Evolutionary conservation across 2,113 vertebrate species (phyloP), one percentile per base, ranked within the genome.

Genomic region (Phrynocephalus versicolor): DNA sequence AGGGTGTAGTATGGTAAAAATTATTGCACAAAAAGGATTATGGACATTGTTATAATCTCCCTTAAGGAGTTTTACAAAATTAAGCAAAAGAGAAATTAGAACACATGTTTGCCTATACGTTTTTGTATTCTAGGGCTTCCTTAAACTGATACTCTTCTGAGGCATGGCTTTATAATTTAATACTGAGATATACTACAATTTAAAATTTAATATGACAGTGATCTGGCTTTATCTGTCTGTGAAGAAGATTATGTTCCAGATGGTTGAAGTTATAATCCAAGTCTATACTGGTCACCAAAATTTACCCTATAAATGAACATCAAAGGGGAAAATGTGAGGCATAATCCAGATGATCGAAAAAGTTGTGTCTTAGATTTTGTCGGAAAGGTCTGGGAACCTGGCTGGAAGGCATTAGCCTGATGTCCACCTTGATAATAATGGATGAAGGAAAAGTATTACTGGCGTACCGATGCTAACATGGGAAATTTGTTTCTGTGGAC

Each of bases 191-290:
- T 89, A 93, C 92, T 83, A 94, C 92, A 95, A 91, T 92, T 92
- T 91, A 92, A 87, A 93, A 90, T 93, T 94, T 93, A 94, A 93
- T 94, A 91, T 93, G 91, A 89, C 89, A 92, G 88, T 94, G 90
- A 92, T 90, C 91, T 93, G 90, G 89, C 93, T 94, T 93, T 95
- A 89, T 86, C 93, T 93, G 94, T 94, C 93, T 94, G 91, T 92
- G 93, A 90, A 94, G 92, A 94, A 93, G 93, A 95, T 95, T 95
- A 93, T 90, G 90, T 92, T 92, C 92, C 92, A 94, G 94, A 94
- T 92, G 91, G 91, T 93, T 87, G 87, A 88, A 90, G 88, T 92
- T 94, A 91, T 94, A 94, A 95, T 93, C 93, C 93, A 94, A 88
- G 83, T 90, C 87, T 92, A 83, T 89, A 92, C 91, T 67, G 6